These are phyloP conservation scores for Coendou prehensilis DNA, from an alignment of 2,797 vertebrate genomes.

Conservation along the genomic window DNA sequence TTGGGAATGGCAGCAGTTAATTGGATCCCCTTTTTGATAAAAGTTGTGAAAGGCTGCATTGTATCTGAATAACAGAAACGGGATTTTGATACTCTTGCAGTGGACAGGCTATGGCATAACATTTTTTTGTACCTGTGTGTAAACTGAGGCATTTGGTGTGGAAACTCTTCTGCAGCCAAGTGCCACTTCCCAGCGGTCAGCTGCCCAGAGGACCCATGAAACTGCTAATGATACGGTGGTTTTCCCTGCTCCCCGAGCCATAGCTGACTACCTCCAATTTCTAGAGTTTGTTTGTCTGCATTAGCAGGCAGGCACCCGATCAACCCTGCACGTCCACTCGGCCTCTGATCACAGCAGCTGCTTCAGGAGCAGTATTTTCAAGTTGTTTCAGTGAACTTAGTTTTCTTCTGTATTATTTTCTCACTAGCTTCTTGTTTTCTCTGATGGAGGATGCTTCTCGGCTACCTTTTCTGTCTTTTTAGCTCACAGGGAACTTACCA, in stretches of 20 bases:
- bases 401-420: slow-evolving; percentile 69
- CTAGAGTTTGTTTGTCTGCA: neutral
- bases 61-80: neutral
- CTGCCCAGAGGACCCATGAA: slow-evolving; percentile 64
- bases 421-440: slow-evolving; percentile 72
- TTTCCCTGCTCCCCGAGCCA: slow-evolving; percentile 78
- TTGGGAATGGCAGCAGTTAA: neutral
- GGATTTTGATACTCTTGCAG: neutral
- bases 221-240: slow-evolving; percentile 52
- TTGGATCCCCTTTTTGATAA: neutral
- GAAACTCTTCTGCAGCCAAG: neutral
- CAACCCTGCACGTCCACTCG: neutral
- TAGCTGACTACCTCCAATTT: slow-evolving; percentile 8
- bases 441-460: slow-evolving; percentile 47
- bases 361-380: slow-evolving; percentile 82
- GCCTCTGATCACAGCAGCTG: slow-evolving; percentile 70
- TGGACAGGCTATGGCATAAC: neutral
- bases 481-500: slow-evolving; percentile 62
- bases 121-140: neutral
- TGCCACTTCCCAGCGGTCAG: slow-evolving; percentile 66
- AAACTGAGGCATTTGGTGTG: slow-evolving; percentile 38
- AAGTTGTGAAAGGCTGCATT: neutral
- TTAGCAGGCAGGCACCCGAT: slow-evolving; percentile 16
- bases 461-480: slow-evolving; percentile 62
- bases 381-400: slow-evolving; percentile 70